phyloP scores from a whole-genome alignment of 2,113 vertebrate species.

The Anser cygnoides region DNA sequence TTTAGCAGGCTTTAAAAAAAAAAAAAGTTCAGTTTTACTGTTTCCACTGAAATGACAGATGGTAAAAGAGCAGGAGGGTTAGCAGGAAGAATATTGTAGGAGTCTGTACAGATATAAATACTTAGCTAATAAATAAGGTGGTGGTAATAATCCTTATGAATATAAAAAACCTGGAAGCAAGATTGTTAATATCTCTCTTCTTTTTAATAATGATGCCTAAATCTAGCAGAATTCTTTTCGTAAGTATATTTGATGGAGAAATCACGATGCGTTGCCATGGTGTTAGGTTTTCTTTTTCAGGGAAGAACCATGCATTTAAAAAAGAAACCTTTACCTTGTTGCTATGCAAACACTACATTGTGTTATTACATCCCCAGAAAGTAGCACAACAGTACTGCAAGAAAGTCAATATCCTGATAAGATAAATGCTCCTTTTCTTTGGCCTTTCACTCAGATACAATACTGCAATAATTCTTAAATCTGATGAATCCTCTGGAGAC shows the following conservation, averaged over 20 bases:
- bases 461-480: background rate
- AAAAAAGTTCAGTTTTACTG: background rate
- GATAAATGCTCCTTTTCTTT: constrained; percentile 25
- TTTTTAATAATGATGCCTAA: constrained; percentile 37
- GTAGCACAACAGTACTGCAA: constrained; percentile 7
- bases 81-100: constrained; percentile 61
- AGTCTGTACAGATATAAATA: constrained; percentile 54
- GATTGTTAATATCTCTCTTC: constrained; percentile 2
- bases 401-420: constrained; percentile 45
- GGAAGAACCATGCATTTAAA: constrained; percentile 10
- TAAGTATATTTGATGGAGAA: constrained; percentile 29
- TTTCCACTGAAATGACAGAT: constrained; percentile 46
- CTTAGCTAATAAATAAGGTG: constrained; percentile 32
- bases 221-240: background rate
- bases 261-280: constrained; percentile 55
- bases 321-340: constrained; percentile 51
- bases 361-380: constrained; percentile 32
- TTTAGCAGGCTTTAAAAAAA: background rate
- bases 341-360: constrained; percentile 38
- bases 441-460: constrained; percentile 11
- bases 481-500: background rate
- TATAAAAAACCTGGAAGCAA: background rate
- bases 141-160: background rate
- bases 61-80: constrained; percentile 38
- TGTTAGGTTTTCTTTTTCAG: constrained; percentile 27